A percentile compares a stretch with the other conserved stretches of the same genome.
phyloP scores from a whole-genome alignment of 2,113 vertebrate species.

The Anarhynchus alexandrinus region DNA sequence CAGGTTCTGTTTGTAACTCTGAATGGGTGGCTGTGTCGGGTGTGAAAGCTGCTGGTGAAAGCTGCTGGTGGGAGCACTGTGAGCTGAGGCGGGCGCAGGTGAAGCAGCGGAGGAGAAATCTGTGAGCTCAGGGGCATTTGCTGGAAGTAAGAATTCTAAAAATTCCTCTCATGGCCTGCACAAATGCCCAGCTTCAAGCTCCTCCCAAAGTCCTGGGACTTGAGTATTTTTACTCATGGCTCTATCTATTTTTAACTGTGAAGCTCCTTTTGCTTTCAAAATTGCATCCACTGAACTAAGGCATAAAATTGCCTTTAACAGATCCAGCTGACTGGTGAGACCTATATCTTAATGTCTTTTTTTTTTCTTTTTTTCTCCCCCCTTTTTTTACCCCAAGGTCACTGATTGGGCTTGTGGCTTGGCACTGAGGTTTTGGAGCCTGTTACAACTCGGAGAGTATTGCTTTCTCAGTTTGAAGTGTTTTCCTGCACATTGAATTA shows the following conservation, averaged over 20 bases:
- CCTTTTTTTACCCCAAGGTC: background rate
- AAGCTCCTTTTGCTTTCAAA: background rate
- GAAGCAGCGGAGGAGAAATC: background rate
- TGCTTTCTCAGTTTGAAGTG: background rate
- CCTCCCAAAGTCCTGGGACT: background rate
- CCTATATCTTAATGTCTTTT: background rate
- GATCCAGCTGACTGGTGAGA: background rate
- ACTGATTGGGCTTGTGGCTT: background rate
- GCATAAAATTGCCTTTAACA: background rate
- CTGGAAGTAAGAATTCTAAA: background rate
- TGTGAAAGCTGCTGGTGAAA: background rate
- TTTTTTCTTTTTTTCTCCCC: too few species aligned
- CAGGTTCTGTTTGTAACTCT: background rate
- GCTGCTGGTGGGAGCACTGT: background rate
- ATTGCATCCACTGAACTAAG: background rate
- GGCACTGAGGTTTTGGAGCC: background rate
- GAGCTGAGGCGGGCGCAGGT: background rate
- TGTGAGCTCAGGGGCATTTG: background rate
- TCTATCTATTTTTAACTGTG: background rate
- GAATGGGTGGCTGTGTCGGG: background rate
- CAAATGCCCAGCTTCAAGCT: background rate
- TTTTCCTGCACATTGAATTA: background rate
- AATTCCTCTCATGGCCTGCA: background rate
- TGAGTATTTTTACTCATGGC: background rate
- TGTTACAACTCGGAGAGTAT: background rate